Evolutionary conservation across 2,888 invertebrate genomes (phyloP).

Genomic region (Clunio marinus): DNA sequence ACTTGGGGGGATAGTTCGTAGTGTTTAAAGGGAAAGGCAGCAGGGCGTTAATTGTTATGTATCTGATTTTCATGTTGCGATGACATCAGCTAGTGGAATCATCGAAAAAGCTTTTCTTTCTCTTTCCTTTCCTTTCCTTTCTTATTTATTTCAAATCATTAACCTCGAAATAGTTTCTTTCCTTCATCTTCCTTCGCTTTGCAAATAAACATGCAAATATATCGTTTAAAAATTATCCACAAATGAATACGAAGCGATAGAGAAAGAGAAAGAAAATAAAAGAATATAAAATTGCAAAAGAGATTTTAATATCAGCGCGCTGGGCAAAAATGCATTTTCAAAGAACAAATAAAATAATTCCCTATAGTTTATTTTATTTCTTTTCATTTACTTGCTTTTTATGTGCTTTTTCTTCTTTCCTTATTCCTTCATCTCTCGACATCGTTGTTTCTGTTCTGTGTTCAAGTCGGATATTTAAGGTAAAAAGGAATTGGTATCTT

Average conservation of each 20-base stretch:
- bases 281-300: too few relatives aligned
- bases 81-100: too few relatives aligned
- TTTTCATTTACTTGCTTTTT: constrained; percentile 3
- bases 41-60: too few relatives aligned
- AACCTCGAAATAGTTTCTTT: too few relatives aligned
- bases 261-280: neutral
- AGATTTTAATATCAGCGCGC: constrained; percentile 9
- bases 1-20: neutral
- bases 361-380: constrained; percentile 29
- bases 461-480: constrained; percentile 16
- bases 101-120: too few relatives aligned
- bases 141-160: too few relatives aligned
- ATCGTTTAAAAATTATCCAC: neutral
- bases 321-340: neutral
- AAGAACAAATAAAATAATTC: constrained; percentile 37
- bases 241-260: neutral
- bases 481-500: neutral
- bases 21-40: too few relatives aligned
- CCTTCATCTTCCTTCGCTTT: too few relatives aligned
- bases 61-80: too few relatives aligned
- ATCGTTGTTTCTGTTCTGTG: neutral
- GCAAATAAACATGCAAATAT: neutral
- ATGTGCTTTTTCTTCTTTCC: neutral
- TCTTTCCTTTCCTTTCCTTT: too few relatives aligned
- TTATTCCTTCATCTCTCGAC: constrained; percentile 16